Conservation (phyloP, 2,888 invertebrate genomes). For the Phengaris alcon region DNA sequence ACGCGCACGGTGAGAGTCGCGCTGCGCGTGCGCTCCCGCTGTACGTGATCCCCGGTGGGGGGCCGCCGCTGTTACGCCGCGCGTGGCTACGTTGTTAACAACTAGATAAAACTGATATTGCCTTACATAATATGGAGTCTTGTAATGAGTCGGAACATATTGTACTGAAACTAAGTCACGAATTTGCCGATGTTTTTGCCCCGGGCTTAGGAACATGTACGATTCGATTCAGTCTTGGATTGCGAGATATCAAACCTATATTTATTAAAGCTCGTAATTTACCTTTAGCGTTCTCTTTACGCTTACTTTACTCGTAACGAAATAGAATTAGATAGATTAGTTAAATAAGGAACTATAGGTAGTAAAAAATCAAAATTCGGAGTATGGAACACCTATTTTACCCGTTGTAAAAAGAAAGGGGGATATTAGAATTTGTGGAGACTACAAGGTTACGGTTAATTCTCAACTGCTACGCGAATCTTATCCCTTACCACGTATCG, state of each 20-base stretch:
- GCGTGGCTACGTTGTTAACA: conserved; percentile 1
- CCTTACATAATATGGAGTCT: conserved; percentile 3
- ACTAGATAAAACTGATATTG: background rate
- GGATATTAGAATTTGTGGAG: conserved; percentile 38
- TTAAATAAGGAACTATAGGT: conserved; percentile 40
- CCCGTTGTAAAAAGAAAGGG: conserved; percentile 37
- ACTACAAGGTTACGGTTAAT: conserved; percentile 43
- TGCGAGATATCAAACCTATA: conserved; percentile 32
- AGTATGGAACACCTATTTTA: conserved; percentile 43
- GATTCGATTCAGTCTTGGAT: conserved; percentile 27
- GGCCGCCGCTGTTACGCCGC: background rate
- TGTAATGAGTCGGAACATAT: background rate
- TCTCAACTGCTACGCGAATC: conserved; percentile 30
- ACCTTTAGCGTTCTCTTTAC: conserved; percentile 41
- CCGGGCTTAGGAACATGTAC: no score
- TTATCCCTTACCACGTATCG: conserved; percentile 31
- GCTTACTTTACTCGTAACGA: no score
- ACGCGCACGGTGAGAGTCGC: background rate
- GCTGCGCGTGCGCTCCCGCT: background rate
- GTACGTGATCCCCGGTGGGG: conserved; percentile 1
- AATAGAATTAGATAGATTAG: conserved; percentile 41
- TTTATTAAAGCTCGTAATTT: conserved; percentile 39
- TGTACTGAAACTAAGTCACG: background rate
- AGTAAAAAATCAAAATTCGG: conserved; percentile 40
- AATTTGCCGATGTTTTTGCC: conserved; percentile 21